Evolutionary conservation across 2,888 invertebrate genomes (phyloP), one percentile per base, ranked within the genome.

Genomic region (Psylliodes chrysocephalus): DNA sequence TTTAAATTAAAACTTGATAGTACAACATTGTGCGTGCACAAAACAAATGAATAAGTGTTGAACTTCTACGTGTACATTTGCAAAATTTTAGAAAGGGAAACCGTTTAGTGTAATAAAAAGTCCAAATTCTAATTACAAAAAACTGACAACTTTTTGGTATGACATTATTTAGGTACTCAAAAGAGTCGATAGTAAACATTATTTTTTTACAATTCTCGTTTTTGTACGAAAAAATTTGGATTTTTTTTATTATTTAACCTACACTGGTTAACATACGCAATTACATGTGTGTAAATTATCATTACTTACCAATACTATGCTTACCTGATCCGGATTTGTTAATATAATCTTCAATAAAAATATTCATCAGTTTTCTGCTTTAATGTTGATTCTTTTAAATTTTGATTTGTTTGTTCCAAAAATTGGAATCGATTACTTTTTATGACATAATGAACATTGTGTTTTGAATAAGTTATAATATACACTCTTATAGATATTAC

Each of bases 251-350:
- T 33, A 33, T 17, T 49, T 8, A 33, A 33, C 10, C 33, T 7
- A 10, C 33, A 2, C 2, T 35, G 12, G 35, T 35, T 35, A 53
- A 54, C 53, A 62, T 8, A 53, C 19, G 40, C 18, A 52, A 52
- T 25, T 22, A 60, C 19, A 54, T 33, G 18, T 35, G 42, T 28
- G 33, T 38, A n/a, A 25, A 15, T 42, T 38, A 18, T 35, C 7
- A 30, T 63, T 74, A 77, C 77, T 77, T 68, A 78, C 77, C 74
- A 71, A 60, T 52, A 70, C 63, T 18, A 52, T 70, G 66, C 74
- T 75, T 74, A 77, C 77, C 73, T 78, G 71, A 53, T 74, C 73
- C 52, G 77, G 76, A 44, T 73, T 72, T 52, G 76, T 74, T 67
- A 77, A 72, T 61, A 77, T 53, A 59, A 77, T 77, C 77, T 78